Evolutionary conservation across 2,797 vertebrate genomes (phyloP), one percentile per base, ranked within the genome.

Genomic region (Cirrhinus molitorella): DNA sequence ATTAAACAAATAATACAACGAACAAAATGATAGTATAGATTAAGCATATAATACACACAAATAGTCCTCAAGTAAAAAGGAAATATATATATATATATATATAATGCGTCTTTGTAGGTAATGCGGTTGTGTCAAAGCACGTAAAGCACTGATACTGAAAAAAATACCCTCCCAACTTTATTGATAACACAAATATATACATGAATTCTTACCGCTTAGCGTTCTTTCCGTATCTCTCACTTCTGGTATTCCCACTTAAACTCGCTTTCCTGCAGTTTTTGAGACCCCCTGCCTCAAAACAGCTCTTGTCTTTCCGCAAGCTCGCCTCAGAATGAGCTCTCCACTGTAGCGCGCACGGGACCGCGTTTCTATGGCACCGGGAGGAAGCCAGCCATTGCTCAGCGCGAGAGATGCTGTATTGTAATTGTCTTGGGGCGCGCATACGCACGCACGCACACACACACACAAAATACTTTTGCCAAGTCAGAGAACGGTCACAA

Each of bases 361-460:
- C 83, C 80, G 74, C 77, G 87, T 89, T 89, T 84, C 87, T 88
- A 89, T 85, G 88, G 83, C 72, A 87, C 83, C 86, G 80, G 5
- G 57, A 83, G 80, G 77, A 83, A 83, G 82, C 86, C 75, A 86
- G 59, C 68, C 66, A 80, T 81, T 53, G 79, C 84, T 79, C 80
- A 61, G 83, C 71, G 21, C 47, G 53, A 67, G 51, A 79, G 78
- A 79, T 84, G 70, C 81, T 82, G 65, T 81, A 71, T 59, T 83
- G 77, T 28, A 83, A 81, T 80, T 84, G 84, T 84, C 86, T 75
- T 76, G 84, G 86, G 85, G 66, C 80, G 71, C 57, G 25, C 55
- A 28, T n/a, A 28, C 45, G 4, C 67, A 7, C 55, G 16, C 45
- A 59, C 71, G 80, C 47, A 21, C 2, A 55, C 23, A 47, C 13